Evolutionary conservation across 2,888 invertebrate species (phyloP), one percentile per base, ranked within the genome.

Genomic region (Drosophila ustulata): DNA sequence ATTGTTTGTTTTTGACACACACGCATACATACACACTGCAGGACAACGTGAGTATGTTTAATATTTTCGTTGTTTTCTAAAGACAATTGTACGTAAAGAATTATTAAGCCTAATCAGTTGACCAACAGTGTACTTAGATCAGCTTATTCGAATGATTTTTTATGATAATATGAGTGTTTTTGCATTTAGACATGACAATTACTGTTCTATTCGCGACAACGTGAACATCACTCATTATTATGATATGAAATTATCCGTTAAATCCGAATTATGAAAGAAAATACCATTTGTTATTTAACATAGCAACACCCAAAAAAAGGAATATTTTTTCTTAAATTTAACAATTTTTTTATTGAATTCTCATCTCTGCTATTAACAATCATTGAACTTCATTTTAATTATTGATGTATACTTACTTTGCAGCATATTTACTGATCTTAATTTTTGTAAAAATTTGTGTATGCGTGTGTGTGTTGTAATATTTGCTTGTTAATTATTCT

Each of bases 401-500:
- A 82, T 89, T 63, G 85, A 89, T 85, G 89, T 85, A 71, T 78
- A 75, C 46, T 37, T 88, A 80, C 34, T 70, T 72, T 66, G 67
- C 68, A 58, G 82, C 71, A 73, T 84, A 79, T 73, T 52, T 58
- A 68, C 66, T 46, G 59, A 75, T 69, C 52, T 80, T 11, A 5
- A 37, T 37, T 41, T 78, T 67, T 67, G 69, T 83, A 85, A 67
- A 84, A 65, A 68, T 61, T 82, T 82, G 49, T 58, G 80, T 76
- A 67, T 74, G 46, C 56, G 49, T 43, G 78, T 72, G 73, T 72
- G 61, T 64, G 46, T 37, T 57, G 57, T 57, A 8, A 63, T 64
- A 86, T 70, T 71, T 89, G 89, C 85, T 85, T 85, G 85, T 85
- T 85, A 76, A 32, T 53, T 66, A 80, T 63, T 70, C 65, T 57